These are phyloP conservation scores for Phymastichus coffea DNA, from an alignment of 1,140 invertebrate genomes.

Conservation along the genomic window DNA sequence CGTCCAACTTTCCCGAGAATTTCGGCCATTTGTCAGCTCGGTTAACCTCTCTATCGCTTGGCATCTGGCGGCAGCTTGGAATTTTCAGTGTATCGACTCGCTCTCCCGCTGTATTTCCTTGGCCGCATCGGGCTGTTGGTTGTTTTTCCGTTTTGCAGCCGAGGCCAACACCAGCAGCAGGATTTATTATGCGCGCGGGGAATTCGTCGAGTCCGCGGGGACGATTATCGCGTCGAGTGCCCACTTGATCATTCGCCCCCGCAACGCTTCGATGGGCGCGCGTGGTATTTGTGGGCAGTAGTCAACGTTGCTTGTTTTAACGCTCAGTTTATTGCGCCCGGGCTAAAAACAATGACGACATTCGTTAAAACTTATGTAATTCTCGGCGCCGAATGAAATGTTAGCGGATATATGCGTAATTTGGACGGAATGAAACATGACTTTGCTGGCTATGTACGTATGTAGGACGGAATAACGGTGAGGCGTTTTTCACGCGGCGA, in stretches of 20 bases:
- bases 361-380: too few species aligned
- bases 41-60: constrained; percentile 15
- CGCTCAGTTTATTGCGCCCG: too few species aligned
- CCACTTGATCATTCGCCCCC: constrained; percentile 3
- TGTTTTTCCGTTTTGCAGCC: not conserved
- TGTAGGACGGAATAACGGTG: too few species aligned
- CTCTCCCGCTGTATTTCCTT: not conserved
- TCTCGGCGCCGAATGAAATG: too few species aligned
- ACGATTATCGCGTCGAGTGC: constrained; percentile 12
- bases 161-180: not conserved
- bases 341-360: too few species aligned
- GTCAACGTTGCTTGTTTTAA: too few species aligned
- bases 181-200: constrained; percentile 9
- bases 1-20: not conserved
- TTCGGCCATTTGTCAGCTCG: not conserved
- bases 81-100: not conserved
- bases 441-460: too few species aligned
- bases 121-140: not conserved
- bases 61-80: constrained; percentile 8
- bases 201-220: too few species aligned
- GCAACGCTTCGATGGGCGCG: too few species aligned
- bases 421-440: too few species aligned
- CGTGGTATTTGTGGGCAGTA: too few species aligned
- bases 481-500: not conserved
- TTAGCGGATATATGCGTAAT: too few species aligned